Percentiles rank a stretch among this genome's conserved stretches.
Evolutionary conservation across 2,797 vertebrate species (phyloP).

Genomic region (Mastacembelus armatus): DNA sequence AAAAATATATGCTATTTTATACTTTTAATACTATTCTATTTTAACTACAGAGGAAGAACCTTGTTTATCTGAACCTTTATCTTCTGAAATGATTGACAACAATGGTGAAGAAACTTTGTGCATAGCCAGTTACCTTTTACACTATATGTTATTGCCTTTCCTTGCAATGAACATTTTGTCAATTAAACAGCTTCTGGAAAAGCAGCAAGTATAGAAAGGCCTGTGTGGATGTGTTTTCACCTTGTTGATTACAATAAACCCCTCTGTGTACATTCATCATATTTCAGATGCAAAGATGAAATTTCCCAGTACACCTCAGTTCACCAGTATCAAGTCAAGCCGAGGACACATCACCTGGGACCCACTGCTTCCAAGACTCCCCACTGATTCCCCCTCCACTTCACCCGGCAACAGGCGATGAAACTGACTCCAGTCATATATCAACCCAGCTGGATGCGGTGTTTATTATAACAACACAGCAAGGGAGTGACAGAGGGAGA

Average conservation of each 20-base stretch:
- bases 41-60: slow-evolving; percentile 12
- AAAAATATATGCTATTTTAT: slow-evolving; percentile 35
- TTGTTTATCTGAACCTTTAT: slow-evolving; percentile 21
- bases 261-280: slow-evolving; percentile 7
- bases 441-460: slow-evolving; percentile 74
- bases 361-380: slow-evolving; percentile 46
- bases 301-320: slow-evolving; percentile 36
- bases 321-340: slow-evolving; percentile 32
- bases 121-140: not conserved
- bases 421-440: slow-evolving; percentile 73
- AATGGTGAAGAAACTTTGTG: not conserved
- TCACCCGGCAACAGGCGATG: slow-evolving; percentile 79
- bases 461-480: slow-evolving; percentile 79
- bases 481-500: slow-evolving; percentile 72
- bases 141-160: no score
- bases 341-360: slow-evolving; percentile 67
- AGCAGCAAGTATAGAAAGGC: slow-evolving; percentile 5
- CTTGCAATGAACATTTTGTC: not conserved
- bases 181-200: slow-evolving; percentile 1
- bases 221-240: not conserved
- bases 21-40: no score
- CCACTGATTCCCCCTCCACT: slow-evolving; percentile 58
- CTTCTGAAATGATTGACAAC: not conserved
- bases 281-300: slow-evolving; percentile 40
- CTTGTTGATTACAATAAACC: slow-evolving; percentile 1